Base-by-base conservation (phyloP, 2,797 vertebrate genomes). In the Falco columbarius region DNA sequence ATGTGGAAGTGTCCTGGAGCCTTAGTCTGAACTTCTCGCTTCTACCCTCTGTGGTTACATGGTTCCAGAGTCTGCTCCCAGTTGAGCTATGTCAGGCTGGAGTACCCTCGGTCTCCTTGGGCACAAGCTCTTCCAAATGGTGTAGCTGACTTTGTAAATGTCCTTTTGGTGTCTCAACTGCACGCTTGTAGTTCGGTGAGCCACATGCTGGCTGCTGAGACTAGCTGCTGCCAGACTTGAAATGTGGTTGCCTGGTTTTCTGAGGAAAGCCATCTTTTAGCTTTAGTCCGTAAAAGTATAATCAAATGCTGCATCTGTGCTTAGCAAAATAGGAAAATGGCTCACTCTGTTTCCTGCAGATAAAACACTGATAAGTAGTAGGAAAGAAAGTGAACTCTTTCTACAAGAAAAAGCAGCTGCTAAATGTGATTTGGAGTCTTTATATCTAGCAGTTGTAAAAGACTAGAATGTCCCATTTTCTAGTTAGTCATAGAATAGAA, bases 11-110 rank as follows among this genome's bases (percentile, higher is more conserved):
- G 24, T 65, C 54, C 26, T 92, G 54, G 13, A 74, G 14, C 19
- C 55, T 79, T 72, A 22, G 20, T 30, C 74, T 88, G 24, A 79
- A n/a, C 29, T 42, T 68, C 24, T 85, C 51, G 30, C 16, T 79
- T 66, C 22, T 30, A 36, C 9, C 2, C 7, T 3, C 21, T 30
- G 5, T 40, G 36, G 40, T 66, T 81, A 10, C n/a, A 1, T 36
- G 27, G 21, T 58, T 75, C 29, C 58, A 66, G 38, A 49, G 19
- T 38, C 36, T 54, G 42, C 26, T 68, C 49, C 42, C 30, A 20
- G 2, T 5, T 66, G 40, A 59, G 61, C 9, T 47, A 2, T 1
- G 0, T 72, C 44, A n/a, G 7, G 26, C 44, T 66, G 71, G 27
- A 71, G 77, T 71, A 73, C 59, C 86, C 42, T 87, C 6, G 3